Evolutionary conservation across 2,797 vertebrate species (phyloP).

Genomic region (Balearica regulorum): DNA sequence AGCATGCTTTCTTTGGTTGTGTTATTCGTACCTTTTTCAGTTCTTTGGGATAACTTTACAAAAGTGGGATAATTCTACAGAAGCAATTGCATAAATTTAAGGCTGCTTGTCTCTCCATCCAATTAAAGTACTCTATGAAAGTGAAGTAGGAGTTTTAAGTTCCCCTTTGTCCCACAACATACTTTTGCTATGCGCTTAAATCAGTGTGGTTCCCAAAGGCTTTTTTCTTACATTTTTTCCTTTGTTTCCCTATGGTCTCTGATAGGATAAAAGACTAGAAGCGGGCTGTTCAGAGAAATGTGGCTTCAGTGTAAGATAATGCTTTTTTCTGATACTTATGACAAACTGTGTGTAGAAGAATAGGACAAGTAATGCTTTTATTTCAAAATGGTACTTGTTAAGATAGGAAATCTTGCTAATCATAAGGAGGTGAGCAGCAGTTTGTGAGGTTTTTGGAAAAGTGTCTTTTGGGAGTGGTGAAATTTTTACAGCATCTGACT

Average conservation of each 20-base stretch:
- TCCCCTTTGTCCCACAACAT: background rate
- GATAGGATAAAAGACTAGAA: background rate
- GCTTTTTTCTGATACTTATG: background rate
- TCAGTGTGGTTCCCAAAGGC: background rate
- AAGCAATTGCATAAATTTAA: background rate
- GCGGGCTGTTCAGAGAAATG: background rate
- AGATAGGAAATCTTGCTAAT: background rate
- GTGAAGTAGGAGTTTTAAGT: background rate
- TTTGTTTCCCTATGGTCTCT: background rate
- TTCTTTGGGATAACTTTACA: background rate
- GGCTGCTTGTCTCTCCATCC: background rate
- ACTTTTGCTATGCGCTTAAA: background rate
- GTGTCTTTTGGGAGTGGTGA: background rate
- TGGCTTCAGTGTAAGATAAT: background rate
- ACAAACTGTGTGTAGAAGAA: background rate
- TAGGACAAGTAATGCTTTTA: background rate
- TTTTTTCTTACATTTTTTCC: background rate
- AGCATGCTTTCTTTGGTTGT: background rate
- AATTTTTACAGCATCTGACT: background rate
- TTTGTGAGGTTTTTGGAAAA: background rate
- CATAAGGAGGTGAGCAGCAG: background rate
- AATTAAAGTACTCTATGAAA: background rate
- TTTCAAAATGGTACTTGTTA: background rate
- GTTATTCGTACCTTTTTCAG: background rate
- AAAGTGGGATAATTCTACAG: background rate